phyloP scores from a whole-genome alignment of 92 coral and sea anemone genomes.

The Parazoanthus swiftii region DNA sequence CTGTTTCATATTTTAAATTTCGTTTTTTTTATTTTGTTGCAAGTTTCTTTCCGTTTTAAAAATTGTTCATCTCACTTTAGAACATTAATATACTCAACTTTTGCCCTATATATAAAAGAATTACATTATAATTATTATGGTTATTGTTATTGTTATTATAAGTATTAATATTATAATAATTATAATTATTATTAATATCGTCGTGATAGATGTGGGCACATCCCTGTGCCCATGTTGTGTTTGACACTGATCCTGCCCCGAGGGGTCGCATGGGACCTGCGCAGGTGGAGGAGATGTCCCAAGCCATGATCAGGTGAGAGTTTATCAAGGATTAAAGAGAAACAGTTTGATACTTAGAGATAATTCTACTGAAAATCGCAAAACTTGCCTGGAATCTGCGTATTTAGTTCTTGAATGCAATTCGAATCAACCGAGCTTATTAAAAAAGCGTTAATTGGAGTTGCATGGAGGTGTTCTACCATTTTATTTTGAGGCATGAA shows the following conservation, averaged over 20 bases:
- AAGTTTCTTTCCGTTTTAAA: neutral
- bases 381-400: too few relatives aligned
- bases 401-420: too few relatives aligned
- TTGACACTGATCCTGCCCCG: slow-evolving; percentile 98
- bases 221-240: slow-evolving; percentile 99
- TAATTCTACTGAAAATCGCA: too few relatives aligned
- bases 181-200: neutral
- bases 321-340: neutral
- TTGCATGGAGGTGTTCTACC: too few relatives aligned
- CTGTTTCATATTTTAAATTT: too few relatives aligned
- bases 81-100: too few relatives aligned
- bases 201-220: slow-evolving; percentile 87
- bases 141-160: too few relatives aligned
- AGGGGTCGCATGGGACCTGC: slow-evolving; percentile 94
- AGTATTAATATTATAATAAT: neutral
- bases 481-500: too few relatives aligned
- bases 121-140: neutral
- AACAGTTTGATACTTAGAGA: too few relatives aligned
- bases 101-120: neutral
- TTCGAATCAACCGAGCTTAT: too few relatives aligned
- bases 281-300: slow-evolving; percentile 93
- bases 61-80: neutral
- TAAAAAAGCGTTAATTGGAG: too few relatives aligned
- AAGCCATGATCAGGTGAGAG: slow-evolving; percentile 95
- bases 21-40: too few relatives aligned